Base-by-base conservation (phyloP, 2,797 vertebrate genomes). In the Poecilia picta region DNA sequence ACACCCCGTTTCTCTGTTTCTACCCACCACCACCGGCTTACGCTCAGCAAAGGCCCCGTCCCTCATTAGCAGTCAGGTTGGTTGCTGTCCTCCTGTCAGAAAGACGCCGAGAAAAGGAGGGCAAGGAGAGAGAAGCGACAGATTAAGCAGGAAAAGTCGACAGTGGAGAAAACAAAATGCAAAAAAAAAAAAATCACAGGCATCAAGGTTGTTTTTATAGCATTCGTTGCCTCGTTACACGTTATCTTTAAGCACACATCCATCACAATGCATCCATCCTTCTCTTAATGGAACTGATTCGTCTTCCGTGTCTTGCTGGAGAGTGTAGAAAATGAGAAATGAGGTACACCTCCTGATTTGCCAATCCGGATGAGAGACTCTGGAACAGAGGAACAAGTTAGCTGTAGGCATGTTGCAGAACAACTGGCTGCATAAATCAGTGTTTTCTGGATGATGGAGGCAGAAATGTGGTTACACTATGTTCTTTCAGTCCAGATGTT, bases 21-120 rank as follows among this genome's bases (percentile, higher is more conserved):
- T 74, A 75, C 74, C 74, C 15, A 36, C 16, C 33, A 2, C 3
- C 41, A 77, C 53, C 74, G 77, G 53, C 75, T 73, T 75, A 53
- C 76, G 71, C 71, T 78, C 64, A 72, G 74, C 77, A 51, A 84
- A 87, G 84, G 77, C 79, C 72, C 79, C 39, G 78, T 81, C 82
- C 81, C 93, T 95, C 87, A 94, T 94, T 94, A 93, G 92, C 90
- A 94, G 94, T 93, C 93, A 85, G 83, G 83, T 51, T 76, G 86
- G 88, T 81, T 84, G 85, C 85, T 64, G 81, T 91, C 81, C 87
- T 89, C 86, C 87, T 85, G 91, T 89, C 92, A 89, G 84, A 81
- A 89, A 81, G 87, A 88, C 79, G 76, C 76, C 36, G 18, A 79
- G 88, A 84, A 91, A 89, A 87, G 77, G 89, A 88, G 87, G 75